Conservation (phyloP, 64 coral and sea anemone species). For the Pachyseris speciosa region DNA sequence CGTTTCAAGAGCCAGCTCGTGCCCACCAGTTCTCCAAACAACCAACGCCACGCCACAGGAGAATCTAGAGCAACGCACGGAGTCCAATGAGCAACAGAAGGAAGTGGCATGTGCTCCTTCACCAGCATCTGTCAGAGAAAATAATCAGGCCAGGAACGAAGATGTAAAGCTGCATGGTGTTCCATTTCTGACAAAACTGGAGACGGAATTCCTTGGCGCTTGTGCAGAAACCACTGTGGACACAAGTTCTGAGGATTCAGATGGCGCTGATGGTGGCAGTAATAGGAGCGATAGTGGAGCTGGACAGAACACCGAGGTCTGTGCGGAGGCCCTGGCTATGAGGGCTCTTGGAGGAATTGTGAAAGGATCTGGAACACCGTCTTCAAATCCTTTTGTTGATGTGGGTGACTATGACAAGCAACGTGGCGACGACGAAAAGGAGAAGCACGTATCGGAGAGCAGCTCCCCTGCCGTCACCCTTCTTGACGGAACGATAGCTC, state of each 20-base stretch:
- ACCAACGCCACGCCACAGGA: not conserved
- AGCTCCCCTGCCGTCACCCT: not conserved
- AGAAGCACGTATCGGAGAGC: not conserved
- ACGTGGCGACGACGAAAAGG: not conserved
- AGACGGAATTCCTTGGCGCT: not conserved
- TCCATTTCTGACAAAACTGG: not conserved
- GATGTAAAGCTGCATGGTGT: not conserved
- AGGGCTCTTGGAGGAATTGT: not conserved
- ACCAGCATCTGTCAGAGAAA: not conserved
- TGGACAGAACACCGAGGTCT: not conserved
- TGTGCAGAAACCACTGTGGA: not conserved
- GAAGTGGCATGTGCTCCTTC: not conserved
- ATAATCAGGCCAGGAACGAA: not conserved
- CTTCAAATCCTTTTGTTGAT: not conserved
- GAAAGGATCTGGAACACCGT: not conserved
- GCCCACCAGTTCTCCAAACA: conserved; percentile 6
- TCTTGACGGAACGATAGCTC: not conserved
- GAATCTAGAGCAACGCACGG: not conserved
- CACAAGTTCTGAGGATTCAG: not conserved
- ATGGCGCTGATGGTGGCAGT: not conserved
- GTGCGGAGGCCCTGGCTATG: conserved; percentile 27
- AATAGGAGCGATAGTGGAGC: not conserved
- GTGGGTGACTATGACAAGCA: not conserved
- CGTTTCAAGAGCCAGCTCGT: not conserved
- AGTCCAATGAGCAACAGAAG: not conserved